Percentiles rank a stretch among this genome's conserved stretches.
Conservation (phyloP, 2,113 vertebrate genomes). For the Cephalopholis sonnerati region DNA sequence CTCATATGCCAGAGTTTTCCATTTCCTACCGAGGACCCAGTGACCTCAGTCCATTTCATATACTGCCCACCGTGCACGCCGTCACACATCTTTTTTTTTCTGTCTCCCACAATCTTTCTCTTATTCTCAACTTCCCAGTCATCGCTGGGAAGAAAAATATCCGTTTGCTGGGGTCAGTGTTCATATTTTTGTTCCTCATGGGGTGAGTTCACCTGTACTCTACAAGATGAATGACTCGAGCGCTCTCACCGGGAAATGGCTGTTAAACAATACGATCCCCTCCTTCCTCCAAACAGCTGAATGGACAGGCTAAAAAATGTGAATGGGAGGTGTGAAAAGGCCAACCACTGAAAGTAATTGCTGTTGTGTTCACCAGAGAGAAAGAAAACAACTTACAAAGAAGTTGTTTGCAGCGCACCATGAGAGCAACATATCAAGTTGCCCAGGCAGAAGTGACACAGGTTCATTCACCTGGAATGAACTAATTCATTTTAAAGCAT, state of each 20-base stretch:
- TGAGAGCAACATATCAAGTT: conserved; percentile 58
- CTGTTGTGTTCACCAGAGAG: conserved; percentile 63
- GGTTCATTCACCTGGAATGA: conserved; percentile 47
- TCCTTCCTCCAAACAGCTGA: conserved; percentile 49
- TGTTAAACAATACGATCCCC: conserved; percentile 66
- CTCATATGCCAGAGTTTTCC: conserved; percentile 50
- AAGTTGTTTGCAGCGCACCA: conserved; percentile 55
- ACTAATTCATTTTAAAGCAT: conserved; percentile 42
- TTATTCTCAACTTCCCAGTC: conserved; percentile 43
- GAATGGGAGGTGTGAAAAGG: conserved; percentile 68
- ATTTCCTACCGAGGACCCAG: conserved; percentile 45
- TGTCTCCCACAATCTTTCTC: conserved; percentile 41
- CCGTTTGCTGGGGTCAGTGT: conserved; percentile 64
- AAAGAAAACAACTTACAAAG: conserved; percentile 58
- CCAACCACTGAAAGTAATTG: conserved; percentile 70
- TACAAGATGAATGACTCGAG: conserved; percentile 70
- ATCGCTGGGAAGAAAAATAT: conserved; percentile 60
- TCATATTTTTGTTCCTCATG: conserved; percentile 58
- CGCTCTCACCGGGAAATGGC: conserved; percentile 59
- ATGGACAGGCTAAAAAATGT: conserved; percentile 61
- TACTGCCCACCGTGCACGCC: conserved; percentile 21
- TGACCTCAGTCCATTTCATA: conserved; percentile 60
- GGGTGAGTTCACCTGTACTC: conserved; percentile 64
- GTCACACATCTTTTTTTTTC: conserved; percentile 19
- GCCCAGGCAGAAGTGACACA: conserved; percentile 26